Evolutionary conservation across 2,113 vertebrate species (phyloP), one percentile per base, ranked within the genome.

Genomic region (Calidris pygmaea): DNA sequence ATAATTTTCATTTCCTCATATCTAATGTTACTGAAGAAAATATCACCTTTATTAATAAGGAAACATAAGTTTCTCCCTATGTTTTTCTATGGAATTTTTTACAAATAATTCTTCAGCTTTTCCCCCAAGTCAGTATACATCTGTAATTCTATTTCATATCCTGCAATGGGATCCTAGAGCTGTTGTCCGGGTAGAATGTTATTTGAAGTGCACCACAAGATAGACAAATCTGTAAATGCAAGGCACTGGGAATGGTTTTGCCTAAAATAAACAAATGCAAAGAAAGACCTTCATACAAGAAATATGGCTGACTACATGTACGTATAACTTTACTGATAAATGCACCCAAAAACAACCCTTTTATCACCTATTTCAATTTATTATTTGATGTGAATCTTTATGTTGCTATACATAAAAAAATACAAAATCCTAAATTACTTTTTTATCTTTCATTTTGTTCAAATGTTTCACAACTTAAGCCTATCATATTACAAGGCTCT

Each of bases 391-490:
- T 7, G 9, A 94, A 89, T 86, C 77, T 83, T 94, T 90, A 89
- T 70, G 73, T 80, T 96, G 63, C n/a, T 47, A 62, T 39, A 55
- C 26, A 39, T 35, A 34, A 16, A 29, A 97, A 93, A 78, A 66
- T 39, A 76, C 48, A 52, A 63, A 95, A 63, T 71, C 68, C 27
- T 82, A 95, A 95, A 85, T 92, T 90, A 89, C 47, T 96, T 93
- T 97, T 97, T 97, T 85, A 96, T 85, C 94, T 97, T 97, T 95
- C 95, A 95, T 95, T 97, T 94, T 90, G 87, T 93, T 96, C 87
- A 93, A 96, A 96, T 73, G 60, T 95, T 97, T 97, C 91, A 91
- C 81, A 95, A 92, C 94, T 95, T 95, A 97, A 97, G 79, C 75
- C 90, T 94, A 75, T 87, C 68, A 18, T 95, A 97, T 95, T 97